These are phyloP conservation scores for Drymodes brunneopygia DNA, from an alignment of 2,113 vertebrate species.

Conservation along the genomic window DNA sequence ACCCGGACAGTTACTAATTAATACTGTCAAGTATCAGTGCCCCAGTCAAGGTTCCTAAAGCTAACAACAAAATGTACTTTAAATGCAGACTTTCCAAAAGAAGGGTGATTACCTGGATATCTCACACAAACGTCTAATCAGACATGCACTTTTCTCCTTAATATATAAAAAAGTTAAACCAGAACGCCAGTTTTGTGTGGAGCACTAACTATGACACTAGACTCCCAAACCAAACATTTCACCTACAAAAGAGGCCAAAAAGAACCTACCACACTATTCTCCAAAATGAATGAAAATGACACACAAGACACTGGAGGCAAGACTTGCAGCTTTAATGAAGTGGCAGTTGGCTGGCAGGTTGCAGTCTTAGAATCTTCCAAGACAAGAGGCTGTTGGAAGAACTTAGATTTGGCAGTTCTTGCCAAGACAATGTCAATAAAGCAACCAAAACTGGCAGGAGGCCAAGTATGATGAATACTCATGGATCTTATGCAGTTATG, in stretches of 20 bases:
- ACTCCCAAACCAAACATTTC: background rate
- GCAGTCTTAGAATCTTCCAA: rapidly evolving
- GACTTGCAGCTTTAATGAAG: background rate
- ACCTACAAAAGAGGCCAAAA: background rate
- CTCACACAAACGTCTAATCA: background rate
- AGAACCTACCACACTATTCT: background rate
- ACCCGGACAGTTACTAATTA: background rate
- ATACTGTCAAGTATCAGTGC: background rate
- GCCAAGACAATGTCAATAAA: background rate
- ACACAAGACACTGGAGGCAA: background rate
- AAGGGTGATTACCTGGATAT: background rate
- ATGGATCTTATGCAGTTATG: rapidly evolving
- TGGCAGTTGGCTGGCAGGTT: background rate
- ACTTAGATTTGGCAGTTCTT: background rate
- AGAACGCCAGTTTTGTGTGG: background rate
- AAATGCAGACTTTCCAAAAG: background rate
- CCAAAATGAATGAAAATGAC: background rate
- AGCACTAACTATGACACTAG: background rate
- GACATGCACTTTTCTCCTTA: background rate
- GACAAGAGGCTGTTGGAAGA: background rate
- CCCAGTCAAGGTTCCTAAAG: background rate
- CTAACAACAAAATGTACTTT: background rate
- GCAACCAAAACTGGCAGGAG: background rate
- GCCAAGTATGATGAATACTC: background rate
- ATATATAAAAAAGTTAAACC: background rate